Conservation (phyloP, 2,113 vertebrate genomes). For the Halichoerus grypus region DNA sequence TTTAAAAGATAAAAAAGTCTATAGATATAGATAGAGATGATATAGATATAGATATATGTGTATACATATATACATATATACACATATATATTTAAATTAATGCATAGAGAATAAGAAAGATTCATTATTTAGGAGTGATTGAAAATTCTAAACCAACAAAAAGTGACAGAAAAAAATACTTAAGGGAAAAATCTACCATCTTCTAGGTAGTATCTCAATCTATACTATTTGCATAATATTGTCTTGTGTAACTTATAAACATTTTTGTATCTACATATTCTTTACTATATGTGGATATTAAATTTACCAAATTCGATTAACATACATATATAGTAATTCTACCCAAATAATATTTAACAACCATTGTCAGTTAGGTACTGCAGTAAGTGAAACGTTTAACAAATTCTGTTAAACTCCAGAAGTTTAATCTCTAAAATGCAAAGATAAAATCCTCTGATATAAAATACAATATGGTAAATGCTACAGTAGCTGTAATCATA, state of each 20-base stretch:
- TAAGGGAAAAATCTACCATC: not conserved
- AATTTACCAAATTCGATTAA: not conserved
- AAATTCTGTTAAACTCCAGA: not conserved
- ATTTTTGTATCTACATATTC: not conserved
- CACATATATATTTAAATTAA: not conserved
- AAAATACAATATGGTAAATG: not conserved
- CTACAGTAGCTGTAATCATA: not conserved
- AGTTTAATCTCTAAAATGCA: not conserved
- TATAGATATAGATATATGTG: not conserved
- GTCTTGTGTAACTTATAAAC: accelerated
- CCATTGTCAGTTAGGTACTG: not conserved
- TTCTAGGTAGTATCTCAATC: not conserved
- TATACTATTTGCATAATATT: not conserved
- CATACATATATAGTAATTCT: not conserved
- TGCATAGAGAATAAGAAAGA: not conserved
- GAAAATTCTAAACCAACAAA: not conserved
- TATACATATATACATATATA: not conserved
- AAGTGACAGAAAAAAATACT: not conserved
- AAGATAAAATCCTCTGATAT: not conserved
- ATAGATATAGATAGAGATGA: not conserved
- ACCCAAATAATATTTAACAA: not conserved
- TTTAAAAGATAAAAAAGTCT: not conserved
- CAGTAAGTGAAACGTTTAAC: not conserved
- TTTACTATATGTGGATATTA: not conserved
- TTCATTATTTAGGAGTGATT: not conserved